These are phyloP conservation scores for Marmota flaviventris DNA, from an alignment of 2,113 vertebrate genomes.

Conservation along the genomic window DNA sequence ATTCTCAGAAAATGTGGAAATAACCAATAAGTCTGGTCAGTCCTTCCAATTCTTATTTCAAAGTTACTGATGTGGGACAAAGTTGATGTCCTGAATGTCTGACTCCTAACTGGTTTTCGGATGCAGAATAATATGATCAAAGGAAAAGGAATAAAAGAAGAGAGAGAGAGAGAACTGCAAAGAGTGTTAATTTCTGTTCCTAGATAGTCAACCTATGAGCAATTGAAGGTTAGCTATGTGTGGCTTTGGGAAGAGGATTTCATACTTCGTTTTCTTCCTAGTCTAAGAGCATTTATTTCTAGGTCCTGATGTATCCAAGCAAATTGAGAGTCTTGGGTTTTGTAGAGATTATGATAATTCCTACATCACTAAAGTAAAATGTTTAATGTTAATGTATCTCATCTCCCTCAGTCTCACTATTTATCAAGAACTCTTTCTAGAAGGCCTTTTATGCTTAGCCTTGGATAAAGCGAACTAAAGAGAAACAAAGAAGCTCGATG, in stretches of 20 bases:
- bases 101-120: not conserved
- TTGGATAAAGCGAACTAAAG: not conserved
- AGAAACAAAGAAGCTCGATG: not conserved
- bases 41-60: not conserved
- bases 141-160: not conserved
- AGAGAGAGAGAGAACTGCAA: not conserved
- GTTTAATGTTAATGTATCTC: not conserved
- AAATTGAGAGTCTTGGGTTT: not conserved
- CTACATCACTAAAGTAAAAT: not conserved
- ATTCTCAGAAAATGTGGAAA: constrained; percentile 29
- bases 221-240: not conserved
- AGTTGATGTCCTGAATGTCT: not conserved
- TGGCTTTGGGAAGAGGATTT: constrained; percentile 1
- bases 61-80: not conserved
- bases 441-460: not conserved
- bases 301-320: not conserved
- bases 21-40: not conserved
- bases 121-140: not conserved
- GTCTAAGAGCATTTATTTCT: not conserved
- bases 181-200: not conserved
- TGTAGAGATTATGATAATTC: not conserved
- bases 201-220: not conserved
- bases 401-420: not conserved
- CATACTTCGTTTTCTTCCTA: not conserved
- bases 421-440: constrained; percentile 16